Conservation (phyloP, 2,113 vertebrate species). For the Mirza zaza region DNA sequence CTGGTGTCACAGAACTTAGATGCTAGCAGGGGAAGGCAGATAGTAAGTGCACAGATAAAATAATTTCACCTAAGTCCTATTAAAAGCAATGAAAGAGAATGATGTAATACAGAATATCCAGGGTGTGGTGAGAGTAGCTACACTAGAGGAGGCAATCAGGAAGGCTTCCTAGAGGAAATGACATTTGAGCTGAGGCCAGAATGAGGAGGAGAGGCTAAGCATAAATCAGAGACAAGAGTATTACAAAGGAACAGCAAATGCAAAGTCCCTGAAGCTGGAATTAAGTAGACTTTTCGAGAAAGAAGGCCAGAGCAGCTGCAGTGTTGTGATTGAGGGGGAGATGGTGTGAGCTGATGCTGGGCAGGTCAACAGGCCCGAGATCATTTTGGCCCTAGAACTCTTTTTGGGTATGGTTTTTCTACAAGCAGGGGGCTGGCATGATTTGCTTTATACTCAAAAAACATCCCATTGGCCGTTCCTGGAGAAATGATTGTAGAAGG, state of each 20-base stretch:
- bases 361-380: background rate
- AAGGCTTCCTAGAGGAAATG: background rate
- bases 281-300: background rate
- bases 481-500: background rate
- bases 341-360: background rate
- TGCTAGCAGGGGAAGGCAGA: background rate
- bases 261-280: background rate
- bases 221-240: background rate
- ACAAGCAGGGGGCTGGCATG: too few relatives aligned
- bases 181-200: background rate
- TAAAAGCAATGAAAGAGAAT: background rate
- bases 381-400: background rate
- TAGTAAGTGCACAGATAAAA: background rate
- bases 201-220: background rate
- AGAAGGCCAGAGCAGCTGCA: background rate
- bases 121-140: background rate
- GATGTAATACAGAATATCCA: background rate
- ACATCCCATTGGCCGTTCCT: background rate
- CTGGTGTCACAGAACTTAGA: background rate
- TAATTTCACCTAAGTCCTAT: background rate
- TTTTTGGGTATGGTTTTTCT: background rate
- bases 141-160: background rate
- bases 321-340: background rate
- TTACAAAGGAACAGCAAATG: background rate
- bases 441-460: background rate